A percentile compares a stretch with the other conserved stretches of the same genome.
These are phyloP conservation scores for Pseudolycoriella hygida DNA, from an alignment of 2,888 invertebrate genomes.

Conservation along the genomic window DNA sequence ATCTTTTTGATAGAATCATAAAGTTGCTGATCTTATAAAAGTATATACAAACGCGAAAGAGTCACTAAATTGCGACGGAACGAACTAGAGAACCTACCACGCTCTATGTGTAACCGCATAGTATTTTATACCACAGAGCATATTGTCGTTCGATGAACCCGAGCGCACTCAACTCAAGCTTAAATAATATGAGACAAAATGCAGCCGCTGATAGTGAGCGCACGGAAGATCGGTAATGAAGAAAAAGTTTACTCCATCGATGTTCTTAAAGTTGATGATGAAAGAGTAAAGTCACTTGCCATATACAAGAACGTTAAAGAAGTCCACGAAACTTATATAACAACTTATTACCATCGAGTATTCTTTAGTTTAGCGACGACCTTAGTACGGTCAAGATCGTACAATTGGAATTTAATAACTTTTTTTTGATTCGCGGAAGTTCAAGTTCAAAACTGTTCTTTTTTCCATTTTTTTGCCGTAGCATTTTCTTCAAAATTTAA, in stretches of 20 bases:
- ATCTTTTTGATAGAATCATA: too few species aligned
- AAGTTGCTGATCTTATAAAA: too few species aligned
- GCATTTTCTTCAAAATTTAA: not conserved
- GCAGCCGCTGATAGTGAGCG: not conserved
- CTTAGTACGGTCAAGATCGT: slow-evolving; percentile 26
- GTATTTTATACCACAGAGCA: too few species aligned
- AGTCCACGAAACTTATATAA: slow-evolving; percentile 29
- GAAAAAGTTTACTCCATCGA: not conserved
- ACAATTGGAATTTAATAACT: not conserved
- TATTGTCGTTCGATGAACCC: not conserved
- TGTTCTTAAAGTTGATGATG: not conserved
- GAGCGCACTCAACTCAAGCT: too few species aligned
- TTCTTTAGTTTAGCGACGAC: slow-evolving; percentile 29
- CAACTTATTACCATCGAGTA: slow-evolving; percentile 27
- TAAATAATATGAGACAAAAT: slow-evolving; percentile 2
- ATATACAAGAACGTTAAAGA: slow-evolving; percentile 13
- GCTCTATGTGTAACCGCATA: too few species aligned
- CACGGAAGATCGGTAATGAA: not conserved
- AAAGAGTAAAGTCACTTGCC: not conserved
- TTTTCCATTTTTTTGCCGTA: not conserved
- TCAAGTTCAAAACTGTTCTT: slow-evolving; percentile 1
- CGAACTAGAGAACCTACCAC: too few species aligned
- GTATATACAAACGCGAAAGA: too few species aligned
- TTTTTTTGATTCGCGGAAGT: slow-evolving; percentile 1
- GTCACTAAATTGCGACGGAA: too few species aligned